Evolutionary conservation across 2,888 invertebrate genomes (phyloP), one percentile per base, ranked within the genome.

Genomic region (Lasioglossum morio): DNA sequence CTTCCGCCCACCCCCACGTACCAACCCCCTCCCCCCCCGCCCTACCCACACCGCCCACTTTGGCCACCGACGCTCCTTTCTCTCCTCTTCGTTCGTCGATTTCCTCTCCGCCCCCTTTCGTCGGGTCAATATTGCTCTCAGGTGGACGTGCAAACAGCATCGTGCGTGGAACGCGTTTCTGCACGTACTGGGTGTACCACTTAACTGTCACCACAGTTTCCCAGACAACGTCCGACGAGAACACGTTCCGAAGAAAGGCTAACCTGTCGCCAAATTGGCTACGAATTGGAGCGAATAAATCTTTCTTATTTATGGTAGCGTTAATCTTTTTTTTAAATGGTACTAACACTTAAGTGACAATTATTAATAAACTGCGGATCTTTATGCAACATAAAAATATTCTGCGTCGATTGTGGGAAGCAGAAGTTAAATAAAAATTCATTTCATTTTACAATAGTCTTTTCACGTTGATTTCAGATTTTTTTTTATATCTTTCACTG

Each of bases 121-220:
- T 7, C 80, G 63, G 83, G 72, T 86, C 84, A 84, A 78, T 84
- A 84, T 84, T 72, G 70, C 81, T 82, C 66, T 34, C 40, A 40
- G 40, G 77, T 79, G 73, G 66, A 73, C 53, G 53, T 74, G 46
- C 30, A 53, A 37, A 19, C 60, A 30, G 27, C 60, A 63, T 27
- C 60, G 60, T 63, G 66, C 66, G 66, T 34, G 34, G 8, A 2
- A 53, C 53, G 53, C 53, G 53, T 53, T 53, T 53, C 53, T 10
- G 53, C 53, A 23, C 53, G 53, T 53, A 53, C 53, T 19, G 10
- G 53, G 23, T 23, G 23, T 53, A 53, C 23, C 53, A 23, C 53
- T 53, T 53, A 53, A 23, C 53, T 53, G 53, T 53, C 53, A 53
- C 23, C 53, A 2, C 53, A 23, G 53, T 23, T 10, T 53, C 8